A percentile compares a stretch with the other conserved stretches of the same genome.
These are phyloP conservation scores for Pogonomyrmex barbatus DNA, from an alignment of 1,140 invertebrate genomes.

Conservation along the genomic window DNA sequence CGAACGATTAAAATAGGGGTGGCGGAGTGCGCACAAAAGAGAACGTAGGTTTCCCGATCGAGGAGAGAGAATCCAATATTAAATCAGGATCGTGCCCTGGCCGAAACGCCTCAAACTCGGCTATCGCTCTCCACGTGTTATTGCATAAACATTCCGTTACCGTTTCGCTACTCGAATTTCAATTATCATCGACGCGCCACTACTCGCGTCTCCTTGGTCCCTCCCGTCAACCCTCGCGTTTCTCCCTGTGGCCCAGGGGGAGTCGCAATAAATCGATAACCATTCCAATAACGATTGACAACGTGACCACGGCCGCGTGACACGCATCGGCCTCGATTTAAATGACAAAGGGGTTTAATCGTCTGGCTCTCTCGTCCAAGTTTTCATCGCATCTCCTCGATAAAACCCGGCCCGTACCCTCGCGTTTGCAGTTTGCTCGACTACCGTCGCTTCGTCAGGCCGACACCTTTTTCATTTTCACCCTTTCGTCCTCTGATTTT, in stretches of 20 bases:
- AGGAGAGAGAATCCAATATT: slow-evolving; percentile 3
- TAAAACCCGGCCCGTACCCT: background rate
- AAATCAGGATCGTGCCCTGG: slow-evolving; percentile 3
- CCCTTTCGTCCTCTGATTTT: background rate
- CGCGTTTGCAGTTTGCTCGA: background rate
- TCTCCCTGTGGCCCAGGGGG: background rate
- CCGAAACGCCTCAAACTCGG: slow-evolving; percentile 8
- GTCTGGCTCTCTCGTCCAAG: slow-evolving; percentile 33
- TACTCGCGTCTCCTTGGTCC: slow-evolving; percentile 31
- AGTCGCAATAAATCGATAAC: slow-evolving; percentile 74
- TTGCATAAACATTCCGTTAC: slow-evolving; percentile 74
- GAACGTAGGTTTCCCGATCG: background rate
- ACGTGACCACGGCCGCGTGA: slow-evolving; percentile 66
- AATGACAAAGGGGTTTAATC: slow-evolving; percentile 78
- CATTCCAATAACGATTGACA: slow-evolving; percentile 77
- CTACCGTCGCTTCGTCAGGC: background rate
- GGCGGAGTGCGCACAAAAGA: background rate
- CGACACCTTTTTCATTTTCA: slow-evolving; percentile 26
- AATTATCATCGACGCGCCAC: slow-evolving; percentile 73
- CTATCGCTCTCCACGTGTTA: slow-evolving; percentile 30
- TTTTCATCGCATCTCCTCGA: slow-evolving; percentile 53
- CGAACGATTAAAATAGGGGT: slow-evolving; percentile 21
- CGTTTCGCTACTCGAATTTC: slow-evolving; percentile 70
- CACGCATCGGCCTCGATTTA: slow-evolving; percentile 71
- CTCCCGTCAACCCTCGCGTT: background rate